Evolutionary conservation across 1,140 invertebrate genomes (phyloP), one percentile per base, ranked within the genome.

Genomic region (Eumaeus atala): DNA sequence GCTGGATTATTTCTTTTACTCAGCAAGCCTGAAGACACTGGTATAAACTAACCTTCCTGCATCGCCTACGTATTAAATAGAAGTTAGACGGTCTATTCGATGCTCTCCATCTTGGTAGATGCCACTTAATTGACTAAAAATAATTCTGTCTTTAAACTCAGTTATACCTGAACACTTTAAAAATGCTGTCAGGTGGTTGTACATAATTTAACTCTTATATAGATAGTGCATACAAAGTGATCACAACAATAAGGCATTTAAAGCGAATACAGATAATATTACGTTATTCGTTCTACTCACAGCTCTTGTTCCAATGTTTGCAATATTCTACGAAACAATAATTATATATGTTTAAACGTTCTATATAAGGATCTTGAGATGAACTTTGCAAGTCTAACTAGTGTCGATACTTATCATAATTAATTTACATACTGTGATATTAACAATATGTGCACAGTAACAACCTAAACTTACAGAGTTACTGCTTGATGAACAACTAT

Each of bases 41-140:
- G 21, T 40, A n/a, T 14, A 47, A 53, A 54, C 51, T 54, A 42
- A 54, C 51, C 87, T 88, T 79, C 66, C 66, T 57, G 42, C 60
- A 56, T 47, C 18, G 52, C 16, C 48, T 70, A 73, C 77, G 79
- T 56, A 78, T 63, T 54, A 68, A 63, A 70, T 77, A 70, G 61
- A 79, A 82, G 61, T 71, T 70, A 72, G 81, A 76, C 61, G 71
- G 75, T 74, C 80, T 88, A 78, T 81, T 78, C 56, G 86, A 87
- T 54, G 82, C 77, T 54, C 87, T 82, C 87, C 87, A 88, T 67
- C 87, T 77, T 61, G 77, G 76, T 59, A 85, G 70, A 66, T 75
- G 73, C 87, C 87, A 88, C 70, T 83, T 87, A 72, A 88, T 69
- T 78, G 79, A 88, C 87, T 88, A 88, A 77, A 88, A 88, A 76